phyloP scores from a whole-genome alignment of 2,113 vertebrate species.

The Laticauda colubrina region DNA sequence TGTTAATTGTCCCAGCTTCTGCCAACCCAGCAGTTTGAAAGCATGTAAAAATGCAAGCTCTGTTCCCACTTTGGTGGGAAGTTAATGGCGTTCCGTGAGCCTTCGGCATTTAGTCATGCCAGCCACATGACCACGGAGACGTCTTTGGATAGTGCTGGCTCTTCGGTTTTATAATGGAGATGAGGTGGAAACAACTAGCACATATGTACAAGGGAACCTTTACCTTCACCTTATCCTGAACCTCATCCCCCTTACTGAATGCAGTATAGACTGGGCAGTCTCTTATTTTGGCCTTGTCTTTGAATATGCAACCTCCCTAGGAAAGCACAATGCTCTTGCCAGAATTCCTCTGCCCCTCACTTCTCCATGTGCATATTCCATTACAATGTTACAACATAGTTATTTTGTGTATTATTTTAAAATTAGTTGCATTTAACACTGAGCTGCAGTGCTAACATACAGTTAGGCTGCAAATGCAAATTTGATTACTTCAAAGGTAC shows the following conservation, averaged over 20 bases:
- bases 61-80: too few relatives aligned
- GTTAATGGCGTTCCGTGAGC: too few relatives aligned
- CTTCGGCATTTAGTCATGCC: too few relatives aligned
- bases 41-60: too few relatives aligned
- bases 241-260: neutral
- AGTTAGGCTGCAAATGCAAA: conserved; percentile 19
- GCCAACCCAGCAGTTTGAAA: too few relatives aligned
- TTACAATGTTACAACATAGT: neutral
- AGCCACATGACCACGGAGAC: too few relatives aligned
- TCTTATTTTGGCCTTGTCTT: neutral
- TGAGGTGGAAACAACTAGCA: neutral
- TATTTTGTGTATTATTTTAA: conserved; percentile 18
- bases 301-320: neutral
- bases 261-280: neutral
- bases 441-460: neutral
- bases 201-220: too few relatives aligned
- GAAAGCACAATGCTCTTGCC: neutral
- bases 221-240: neutral
- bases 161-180: too few relatives aligned
- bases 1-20: too few relatives aligned
- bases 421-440: neutral
- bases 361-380: neutral
- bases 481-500: conserved; percentile 15
- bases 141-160: too few relatives aligned
- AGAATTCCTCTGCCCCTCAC: neutral